A percentile compares a stretch with the other conserved stretches of the same genome.
These are phyloP conservation scores for Dicaeum eximium DNA, from an alignment of 2,113 vertebrate genomes.

Conservation along the genomic window DNA sequence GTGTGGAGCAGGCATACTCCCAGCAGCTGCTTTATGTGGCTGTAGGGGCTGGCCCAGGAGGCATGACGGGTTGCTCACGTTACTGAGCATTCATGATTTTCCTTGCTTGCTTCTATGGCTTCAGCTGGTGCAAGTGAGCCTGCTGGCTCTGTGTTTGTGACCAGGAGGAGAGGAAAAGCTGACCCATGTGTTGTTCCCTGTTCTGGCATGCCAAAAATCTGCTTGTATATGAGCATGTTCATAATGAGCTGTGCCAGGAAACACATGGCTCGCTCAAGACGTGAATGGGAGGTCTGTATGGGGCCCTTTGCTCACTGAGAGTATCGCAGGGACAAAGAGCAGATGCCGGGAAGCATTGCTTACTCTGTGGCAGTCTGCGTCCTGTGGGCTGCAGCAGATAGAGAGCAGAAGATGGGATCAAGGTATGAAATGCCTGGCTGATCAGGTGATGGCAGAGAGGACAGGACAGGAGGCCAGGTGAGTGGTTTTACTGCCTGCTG, in stretches of 20 bases:
- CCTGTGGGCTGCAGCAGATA: background rate
- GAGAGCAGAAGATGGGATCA: background rate
- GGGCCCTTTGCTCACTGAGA: background rate
- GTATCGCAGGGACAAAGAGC: background rate
- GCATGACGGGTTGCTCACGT: background rate
- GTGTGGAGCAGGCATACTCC: background rate
- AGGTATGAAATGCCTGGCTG: background rate
- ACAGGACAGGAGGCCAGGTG: background rate
- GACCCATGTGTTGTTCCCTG: background rate
- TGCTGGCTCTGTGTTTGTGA: background rate
- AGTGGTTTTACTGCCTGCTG: background rate
- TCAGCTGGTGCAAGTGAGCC: background rate
- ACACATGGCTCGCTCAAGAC: background rate
- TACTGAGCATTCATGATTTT: background rate
- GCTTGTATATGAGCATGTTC: constrained; percentile 6
- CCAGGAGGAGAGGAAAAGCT: background rate
- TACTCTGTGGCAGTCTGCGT: background rate
- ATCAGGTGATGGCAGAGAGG: background rate
- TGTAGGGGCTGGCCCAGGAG: background rate
- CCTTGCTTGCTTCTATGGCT: background rate
- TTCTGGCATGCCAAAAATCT: constrained; percentile 33
- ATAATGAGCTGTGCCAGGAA: constrained; percentile 38
- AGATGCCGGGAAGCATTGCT: background rate
- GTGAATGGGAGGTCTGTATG: constrained; percentile 40
- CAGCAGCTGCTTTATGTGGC: background rate